These are phyloP conservation scores for Catamblyrhynchus diadema DNA, from an alignment of 2,797 vertebrate genomes.

Conservation along the genomic window DNA sequence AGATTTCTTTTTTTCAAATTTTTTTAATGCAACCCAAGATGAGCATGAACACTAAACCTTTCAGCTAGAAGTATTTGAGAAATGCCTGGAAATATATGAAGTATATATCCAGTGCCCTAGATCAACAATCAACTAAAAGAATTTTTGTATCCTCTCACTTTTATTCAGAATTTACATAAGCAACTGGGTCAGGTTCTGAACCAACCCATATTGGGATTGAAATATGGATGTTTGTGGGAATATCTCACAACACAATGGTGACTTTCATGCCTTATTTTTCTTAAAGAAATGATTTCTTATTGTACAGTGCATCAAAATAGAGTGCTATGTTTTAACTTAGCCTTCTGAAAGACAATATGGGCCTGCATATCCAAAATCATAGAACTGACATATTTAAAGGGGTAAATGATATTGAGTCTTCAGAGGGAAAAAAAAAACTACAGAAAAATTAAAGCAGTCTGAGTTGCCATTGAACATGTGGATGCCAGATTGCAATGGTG, in stretches of 20 bases:
- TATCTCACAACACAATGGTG: neutral
- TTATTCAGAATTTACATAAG: conserved; percentile 6
- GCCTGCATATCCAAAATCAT: conserved; percentile 22
- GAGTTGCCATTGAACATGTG: conserved; percentile 58
- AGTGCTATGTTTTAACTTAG: conserved; percentile 46
- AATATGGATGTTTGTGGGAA: neutral
- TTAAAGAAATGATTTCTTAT: neutral
- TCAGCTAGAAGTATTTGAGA: neutral
- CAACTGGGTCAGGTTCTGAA: neutral
- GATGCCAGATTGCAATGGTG: conserved; percentile 59
- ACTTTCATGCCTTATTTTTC: conserved; percentile 1
- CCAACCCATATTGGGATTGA: neutral
- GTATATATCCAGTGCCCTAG: neutral
- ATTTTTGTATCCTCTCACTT: neutral
- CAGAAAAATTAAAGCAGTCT: conserved; percentile 55
- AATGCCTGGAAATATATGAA: neutral
- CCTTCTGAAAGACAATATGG: conserved; percentile 52
- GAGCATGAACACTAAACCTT: neutral
- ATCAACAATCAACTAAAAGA: neutral
- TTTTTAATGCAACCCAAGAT: neutral
- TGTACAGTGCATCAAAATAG: conserved; percentile 8
- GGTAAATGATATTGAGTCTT: conserved; percentile 56
- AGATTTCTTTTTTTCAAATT: neutral
- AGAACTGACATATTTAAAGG: conserved; percentile 44
- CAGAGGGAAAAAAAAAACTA: neutral